Percentiles rank a stretch among this genome's conserved stretches.
Conservation (phyloP, 92 coral and sea anemone species). For the Heliopora coerulea region DNA sequence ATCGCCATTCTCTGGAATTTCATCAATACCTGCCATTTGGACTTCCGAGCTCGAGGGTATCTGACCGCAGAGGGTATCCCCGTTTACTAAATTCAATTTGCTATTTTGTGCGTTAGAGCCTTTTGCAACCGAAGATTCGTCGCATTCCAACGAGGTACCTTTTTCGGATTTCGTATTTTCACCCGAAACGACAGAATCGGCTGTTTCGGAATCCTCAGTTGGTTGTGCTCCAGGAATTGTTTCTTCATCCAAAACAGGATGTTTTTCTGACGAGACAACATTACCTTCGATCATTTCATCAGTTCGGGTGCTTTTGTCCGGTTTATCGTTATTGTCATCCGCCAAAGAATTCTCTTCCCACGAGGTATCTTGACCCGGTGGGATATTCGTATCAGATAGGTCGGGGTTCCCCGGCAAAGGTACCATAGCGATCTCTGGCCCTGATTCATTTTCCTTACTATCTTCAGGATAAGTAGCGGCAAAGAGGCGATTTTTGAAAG, state of each 20-base stretch:
- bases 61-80: too few species aligned
- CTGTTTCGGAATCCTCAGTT: neutral
- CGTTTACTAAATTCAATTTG: too few species aligned
- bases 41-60: neutral
- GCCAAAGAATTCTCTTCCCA: neutral
- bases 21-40: neutral
- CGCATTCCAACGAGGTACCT: neutral
- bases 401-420: neutral
- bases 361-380: neutral
- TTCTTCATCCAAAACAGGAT: neutral
- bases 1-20: neutral
- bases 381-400: neutral
- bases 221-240: neutral
- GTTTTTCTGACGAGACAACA: neutral
- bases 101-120: too few species aligned
- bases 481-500: conserved; percentile 22
- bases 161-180: neutral
- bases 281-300: neutral
- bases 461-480: conserved; percentile 19
- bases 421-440: neutral
- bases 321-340: neutral
- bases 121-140: neutral
- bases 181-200: neutral
- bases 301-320: neutral
- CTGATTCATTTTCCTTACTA: neutral